phyloP scores from a whole-genome alignment of 1,140 invertebrate genomes.

The Leptinotarsa lineolata region DNA sequence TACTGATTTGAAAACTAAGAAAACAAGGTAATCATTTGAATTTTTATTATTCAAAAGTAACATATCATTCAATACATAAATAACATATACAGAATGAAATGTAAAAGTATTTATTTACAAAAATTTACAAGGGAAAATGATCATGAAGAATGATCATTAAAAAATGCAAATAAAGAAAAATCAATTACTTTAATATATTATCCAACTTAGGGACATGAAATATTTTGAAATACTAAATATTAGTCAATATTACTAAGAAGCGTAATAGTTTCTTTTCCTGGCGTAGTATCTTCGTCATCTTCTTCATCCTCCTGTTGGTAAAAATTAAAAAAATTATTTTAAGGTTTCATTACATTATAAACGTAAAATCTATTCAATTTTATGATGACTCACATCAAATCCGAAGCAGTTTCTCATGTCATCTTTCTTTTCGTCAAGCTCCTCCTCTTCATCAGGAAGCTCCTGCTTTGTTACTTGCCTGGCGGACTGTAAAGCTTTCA shows the following conservation, averaged over 20 bases:
- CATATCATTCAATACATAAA: not conserved
- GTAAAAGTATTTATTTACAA: slow-evolving; percentile 16
- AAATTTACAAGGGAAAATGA: slow-evolving; percentile 13
- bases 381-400: slow-evolving; percentile 69
- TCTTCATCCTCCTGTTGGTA: slow-evolving; percentile 47
- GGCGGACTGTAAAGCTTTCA: slow-evolving; percentile 50
- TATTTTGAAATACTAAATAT: not conserved
- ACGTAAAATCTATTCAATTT: not conserved
- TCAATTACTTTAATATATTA: too few species aligned
- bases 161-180: not conserved
- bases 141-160: not conserved
- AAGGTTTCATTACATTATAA: not conserved
- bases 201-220: too few species aligned
- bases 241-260: slow-evolving; percentile 36
- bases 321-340: not conserved
- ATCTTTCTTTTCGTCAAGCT: slow-evolving; percentile 56
- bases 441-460: slow-evolving; percentile 49
- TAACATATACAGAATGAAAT: not conserved
- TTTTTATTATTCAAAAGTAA: not conserved
- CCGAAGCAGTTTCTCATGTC: slow-evolving; percentile 85
- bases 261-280: slow-evolving; percentile 48
- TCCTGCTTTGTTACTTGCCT: slow-evolving; percentile 49
- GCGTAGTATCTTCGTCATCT: slow-evolving; percentile 43
- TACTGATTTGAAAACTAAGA: not conserved
- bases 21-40: not conserved